Percentiles rank a stretch among this genome's conserved stretches.
Evolutionary conservation across 2,888 invertebrate genomes (phyloP).

Genomic region (Rhingia rostrata): DNA sequence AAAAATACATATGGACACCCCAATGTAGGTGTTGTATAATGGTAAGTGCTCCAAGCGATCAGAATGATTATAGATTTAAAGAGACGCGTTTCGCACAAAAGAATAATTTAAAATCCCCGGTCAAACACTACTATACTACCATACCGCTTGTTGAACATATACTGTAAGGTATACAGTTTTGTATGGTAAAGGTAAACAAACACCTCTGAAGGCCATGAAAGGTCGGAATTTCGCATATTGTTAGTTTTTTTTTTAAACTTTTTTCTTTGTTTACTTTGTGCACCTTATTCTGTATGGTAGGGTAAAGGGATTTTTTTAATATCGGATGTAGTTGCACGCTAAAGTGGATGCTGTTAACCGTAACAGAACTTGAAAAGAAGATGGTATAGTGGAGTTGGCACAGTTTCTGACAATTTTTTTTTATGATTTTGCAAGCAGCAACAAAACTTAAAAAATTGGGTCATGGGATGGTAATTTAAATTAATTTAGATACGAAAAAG

Average conservation of each 20-base stretch:
- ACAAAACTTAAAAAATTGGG: constrained; percentile 43
- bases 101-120: constrained; percentile 47
- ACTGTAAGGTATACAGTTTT: constrained; percentile 52
- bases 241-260: constrained; percentile 35
- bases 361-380: constrained; percentile 41
- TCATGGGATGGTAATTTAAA: constrained; percentile 18
- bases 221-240: constrained; percentile 66
- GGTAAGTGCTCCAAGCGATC: constrained; percentile 50
- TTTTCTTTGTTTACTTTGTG: constrained; percentile 16
- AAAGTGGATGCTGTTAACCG: constrained; percentile 48
- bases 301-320: constrained; percentile 15
- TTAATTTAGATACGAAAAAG: too few species aligned
- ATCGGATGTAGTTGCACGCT: constrained; percentile 27
- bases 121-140: constrained; percentile 11
- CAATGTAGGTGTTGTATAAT: background rate
- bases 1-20: constrained; percentile 51
- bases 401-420: constrained; percentile 24
- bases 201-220: constrained; percentile 72
- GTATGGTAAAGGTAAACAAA: constrained; percentile 61
- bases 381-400: constrained; percentile 32
- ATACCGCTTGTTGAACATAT: constrained; percentile 26
- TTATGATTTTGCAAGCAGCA: constrained; percentile 27
- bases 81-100: constrained; percentile 25
- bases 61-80: constrained; percentile 54
- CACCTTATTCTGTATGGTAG: constrained; percentile 24